Conservation (phyloP, 2,888 invertebrate species). For the Geotrupes spiniger region DNA sequence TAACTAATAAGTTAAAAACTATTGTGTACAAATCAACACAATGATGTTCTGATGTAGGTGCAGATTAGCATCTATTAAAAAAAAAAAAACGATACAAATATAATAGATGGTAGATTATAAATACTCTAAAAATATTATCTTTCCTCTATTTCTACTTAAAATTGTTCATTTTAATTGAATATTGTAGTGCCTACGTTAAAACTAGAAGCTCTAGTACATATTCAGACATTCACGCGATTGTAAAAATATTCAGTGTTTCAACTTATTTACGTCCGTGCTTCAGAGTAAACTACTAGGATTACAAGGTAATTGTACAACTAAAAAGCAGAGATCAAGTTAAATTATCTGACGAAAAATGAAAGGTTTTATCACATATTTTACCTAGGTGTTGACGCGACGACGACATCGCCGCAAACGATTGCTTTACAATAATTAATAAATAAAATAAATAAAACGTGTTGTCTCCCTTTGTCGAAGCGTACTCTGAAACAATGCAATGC, state of each 20-base stretch:
- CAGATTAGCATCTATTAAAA: no score
- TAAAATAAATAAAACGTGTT: no score
- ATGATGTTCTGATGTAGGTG: slow-evolving; percentile 6
- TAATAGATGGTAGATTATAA: slow-evolving; percentile 12
- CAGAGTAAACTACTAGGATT: not conserved
- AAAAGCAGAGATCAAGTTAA: not conserved
- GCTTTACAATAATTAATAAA: no score
- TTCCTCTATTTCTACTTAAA: slow-evolving; percentile 15
- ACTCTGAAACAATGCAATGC: no score
- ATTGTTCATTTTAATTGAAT: slow-evolving; percentile 16
- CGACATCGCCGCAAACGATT: no score
- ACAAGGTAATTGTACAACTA: not conserved
- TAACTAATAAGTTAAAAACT: slow-evolving; percentile 8
- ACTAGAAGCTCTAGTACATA: slow-evolving; percentile 18
- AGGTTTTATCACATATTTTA: not conserved
- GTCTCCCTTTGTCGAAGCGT: no score
- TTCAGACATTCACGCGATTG: slow-evolving; percentile 11
- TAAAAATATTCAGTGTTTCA: slow-evolving; percentile 1
- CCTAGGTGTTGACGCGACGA: no score
- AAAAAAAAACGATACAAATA: no score
- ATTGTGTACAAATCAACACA: not conserved
- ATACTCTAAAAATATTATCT: slow-evolving; percentile 20
- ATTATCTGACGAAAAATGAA: no score
- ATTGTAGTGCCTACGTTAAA: slow-evolving; percentile 11
- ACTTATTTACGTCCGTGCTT: not conserved